phyloP scores from a whole-genome alignment of 2,113 vertebrate genomes.

The Vidua macroura region DNA sequence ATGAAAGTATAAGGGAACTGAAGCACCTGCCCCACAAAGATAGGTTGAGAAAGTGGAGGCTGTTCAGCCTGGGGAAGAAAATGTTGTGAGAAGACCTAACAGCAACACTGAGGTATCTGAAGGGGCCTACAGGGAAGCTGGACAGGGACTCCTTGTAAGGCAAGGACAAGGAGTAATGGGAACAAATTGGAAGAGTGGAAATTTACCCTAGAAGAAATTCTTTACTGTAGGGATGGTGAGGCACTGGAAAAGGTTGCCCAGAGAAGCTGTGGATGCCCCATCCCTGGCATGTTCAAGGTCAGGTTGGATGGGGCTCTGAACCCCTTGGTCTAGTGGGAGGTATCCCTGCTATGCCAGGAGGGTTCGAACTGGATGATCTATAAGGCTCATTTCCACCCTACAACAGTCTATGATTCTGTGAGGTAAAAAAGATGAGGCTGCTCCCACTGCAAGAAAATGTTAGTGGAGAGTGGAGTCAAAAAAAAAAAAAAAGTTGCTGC shows the following conservation, averaged over 20 bases:
- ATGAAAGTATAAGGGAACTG: not conserved
- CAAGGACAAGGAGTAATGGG: not conserved
- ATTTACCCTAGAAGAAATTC: not conserved
- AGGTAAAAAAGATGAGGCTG: not conserved
- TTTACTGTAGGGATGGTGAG: not conserved
- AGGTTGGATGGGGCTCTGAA: not conserved
- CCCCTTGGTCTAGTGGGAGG: accelerated
- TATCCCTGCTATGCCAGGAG: not conserved
- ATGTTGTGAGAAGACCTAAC: not conserved
- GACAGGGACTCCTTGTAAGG: not conserved
- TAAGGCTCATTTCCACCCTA: not conserved
- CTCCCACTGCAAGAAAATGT: not conserved
- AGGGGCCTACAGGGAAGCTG: not conserved
- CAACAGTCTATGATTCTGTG: not conserved
- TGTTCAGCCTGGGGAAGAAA: not conserved
- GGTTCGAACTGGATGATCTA: accelerated
- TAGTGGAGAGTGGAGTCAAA: accelerated
- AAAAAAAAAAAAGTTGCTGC: not conserved
- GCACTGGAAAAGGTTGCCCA: not conserved
- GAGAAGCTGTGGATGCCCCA: not conserved
- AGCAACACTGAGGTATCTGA: not conserved
- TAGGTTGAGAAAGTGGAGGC: not conserved
- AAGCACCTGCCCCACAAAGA: not conserved
- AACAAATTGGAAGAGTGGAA: not conserved
- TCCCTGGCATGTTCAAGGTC: too few species aligned